These are phyloP conservation scores for Caenorhabditis drosophilae DNA, from an alignment of 2,888 invertebrate species.

Conservation along the genomic window DNA sequence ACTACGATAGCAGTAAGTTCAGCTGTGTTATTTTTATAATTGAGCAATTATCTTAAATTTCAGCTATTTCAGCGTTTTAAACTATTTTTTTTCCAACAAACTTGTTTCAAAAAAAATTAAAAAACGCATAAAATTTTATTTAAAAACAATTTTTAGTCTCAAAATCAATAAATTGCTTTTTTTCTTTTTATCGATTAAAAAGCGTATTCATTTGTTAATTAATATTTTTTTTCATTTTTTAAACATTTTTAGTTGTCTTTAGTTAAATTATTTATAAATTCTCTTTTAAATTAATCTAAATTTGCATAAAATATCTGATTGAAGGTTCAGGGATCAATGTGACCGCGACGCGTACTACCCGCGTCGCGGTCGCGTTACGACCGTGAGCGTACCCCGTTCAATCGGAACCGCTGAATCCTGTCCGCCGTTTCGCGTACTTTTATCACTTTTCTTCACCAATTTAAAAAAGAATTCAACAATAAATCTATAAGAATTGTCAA, in stretches of 20 bases:
- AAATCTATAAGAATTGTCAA: too few species aligned
- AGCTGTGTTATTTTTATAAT: constrained; percentile 11
- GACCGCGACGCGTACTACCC: constrained; percentile 32
- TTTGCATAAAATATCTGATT: background rate
- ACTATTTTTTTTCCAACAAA: background rate
- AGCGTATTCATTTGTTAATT: too few species aligned
- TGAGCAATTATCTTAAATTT: too few species aligned
- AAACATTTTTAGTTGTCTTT: background rate
- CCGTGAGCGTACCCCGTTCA: constrained; percentile 34
- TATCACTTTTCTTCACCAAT: background rate
- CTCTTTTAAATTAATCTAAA: background rate
- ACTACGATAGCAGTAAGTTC: constrained; percentile 28
- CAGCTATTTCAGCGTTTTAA: too few species aligned
- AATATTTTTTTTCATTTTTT: background rate
- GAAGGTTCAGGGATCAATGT: constrained; percentile 13
- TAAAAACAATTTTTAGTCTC: too few species aligned
- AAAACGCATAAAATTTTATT: too few species aligned
- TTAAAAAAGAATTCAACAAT: too few species aligned
- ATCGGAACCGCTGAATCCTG: constrained; percentile 27
- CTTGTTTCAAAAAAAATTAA: background rate
- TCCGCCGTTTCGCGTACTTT: constrained; percentile 1
- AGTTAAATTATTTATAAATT: background rate
- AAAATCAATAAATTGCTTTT: too few species aligned
- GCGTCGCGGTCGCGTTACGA: constrained; percentile 48
- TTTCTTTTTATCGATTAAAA: too few species aligned